Conservation (phyloP, 2,797 vertebrate genomes). For the Vipera latastei region DNA sequence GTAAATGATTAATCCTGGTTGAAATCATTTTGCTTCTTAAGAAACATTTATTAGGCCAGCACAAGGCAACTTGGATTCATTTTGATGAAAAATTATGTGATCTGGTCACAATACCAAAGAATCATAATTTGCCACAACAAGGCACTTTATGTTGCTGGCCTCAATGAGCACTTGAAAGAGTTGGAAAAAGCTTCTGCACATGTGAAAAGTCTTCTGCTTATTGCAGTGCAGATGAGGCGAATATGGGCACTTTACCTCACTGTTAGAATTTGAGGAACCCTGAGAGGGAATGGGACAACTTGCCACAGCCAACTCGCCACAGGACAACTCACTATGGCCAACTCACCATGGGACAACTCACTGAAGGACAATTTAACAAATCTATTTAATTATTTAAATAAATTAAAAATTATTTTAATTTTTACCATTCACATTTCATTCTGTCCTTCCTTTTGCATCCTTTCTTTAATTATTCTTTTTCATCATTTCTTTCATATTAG, state of each 20-base stretch:
- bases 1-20: not conserved
- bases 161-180: not conserved
- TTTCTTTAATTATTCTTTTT: too few species aligned
- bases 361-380: too few species aligned
- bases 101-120: not conserved
- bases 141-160: not conserved
- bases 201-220: not conserved
- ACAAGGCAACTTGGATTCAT: not conserved
- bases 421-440: too few species aligned
- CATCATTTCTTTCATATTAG: too few species aligned
- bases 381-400: too few species aligned
- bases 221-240: not conserved
- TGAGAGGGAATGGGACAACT: not conserved
- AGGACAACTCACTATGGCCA: too few species aligned
- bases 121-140: not conserved
- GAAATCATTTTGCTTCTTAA: not conserved
- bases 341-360: too few species aligned
- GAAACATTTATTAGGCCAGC: not conserved
- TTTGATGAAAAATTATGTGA: not conserved
- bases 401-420: too few species aligned
- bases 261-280: not conserved
- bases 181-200: not conserved
- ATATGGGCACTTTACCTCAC: not conserved
- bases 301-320: too few species aligned
- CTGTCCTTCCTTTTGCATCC: too few species aligned